Evolutionary conservation across 2,888 invertebrate genomes (phyloP), one percentile per base, ranked within the genome.

Genomic region (Erebia ligea): DNA sequence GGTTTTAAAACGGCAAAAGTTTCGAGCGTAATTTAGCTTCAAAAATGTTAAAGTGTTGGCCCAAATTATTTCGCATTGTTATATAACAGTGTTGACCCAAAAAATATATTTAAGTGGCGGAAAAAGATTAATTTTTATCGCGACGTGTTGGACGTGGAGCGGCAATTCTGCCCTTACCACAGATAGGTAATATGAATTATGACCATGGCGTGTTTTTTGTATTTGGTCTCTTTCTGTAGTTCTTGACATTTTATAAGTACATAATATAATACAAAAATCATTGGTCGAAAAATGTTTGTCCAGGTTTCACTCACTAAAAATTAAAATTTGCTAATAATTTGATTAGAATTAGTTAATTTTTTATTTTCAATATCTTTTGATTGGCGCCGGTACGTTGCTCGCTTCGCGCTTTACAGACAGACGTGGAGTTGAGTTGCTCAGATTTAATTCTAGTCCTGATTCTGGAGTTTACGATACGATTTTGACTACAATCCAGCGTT

Each of bases 11-110:
- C 72, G 72, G 68, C 58, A 67, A 70, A 72, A 72, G 74, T 74
- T 74, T 74, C 72, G 56, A 74, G 70, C 74, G 70, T 74, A 74
- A 74, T 74, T 74, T 74, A 72, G 74, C 74, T 74, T 72, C 72
- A 72, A 74, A 74, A 74, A 70, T 72, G 72, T 70, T 74, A 72
- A 74, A 74, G 72, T 74, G 74, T 74, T 74, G 72, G 72, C 70
- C 67, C 58, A 72, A 74, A 74, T 74, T 72, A 72, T 74, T 74
- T 72, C 67, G 66, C 72, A 74, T 72, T 70, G 74, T 74, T 70
- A 72, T 72, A 52, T 74, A 74, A 72, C 63, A 63, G 66, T 57
- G 71, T 67, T 70, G 72, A 74, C 70, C 72, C 72, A 74, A 70
- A 72, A 72, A 72, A 61, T 63, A 69, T 68, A 72, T 70, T 71